These are phyloP conservation scores for Manacus vitellinus DNA, from an alignment of 2,113 vertebrate genomes.

Conservation along the genomic window DNA sequence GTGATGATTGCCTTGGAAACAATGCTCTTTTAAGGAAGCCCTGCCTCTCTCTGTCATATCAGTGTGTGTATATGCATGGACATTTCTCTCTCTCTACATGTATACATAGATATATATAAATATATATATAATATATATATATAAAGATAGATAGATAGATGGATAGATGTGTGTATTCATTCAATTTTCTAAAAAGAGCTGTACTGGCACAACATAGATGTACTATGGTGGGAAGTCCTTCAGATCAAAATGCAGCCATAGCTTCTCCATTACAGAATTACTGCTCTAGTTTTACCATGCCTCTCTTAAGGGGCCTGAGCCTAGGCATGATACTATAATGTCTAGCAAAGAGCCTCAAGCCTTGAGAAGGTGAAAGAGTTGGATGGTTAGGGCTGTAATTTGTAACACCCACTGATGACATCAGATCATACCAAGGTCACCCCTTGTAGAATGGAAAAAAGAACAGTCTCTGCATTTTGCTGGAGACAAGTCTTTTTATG, in stretches of 20 bases:
- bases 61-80: neutral
- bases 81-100: neutral
- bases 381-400: neutral
- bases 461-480: neutral
- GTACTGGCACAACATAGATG: neutral
- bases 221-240: neutral
- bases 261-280: neutral
- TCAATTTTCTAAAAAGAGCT: neutral
- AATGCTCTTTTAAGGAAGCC: neutral
- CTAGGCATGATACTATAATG: neutral
- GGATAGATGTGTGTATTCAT: neutral
- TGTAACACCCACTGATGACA: neutral
- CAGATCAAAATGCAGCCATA: neutral
- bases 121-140: neutral
- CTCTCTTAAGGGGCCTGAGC: neutral
- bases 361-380: neutral
- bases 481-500: neutral
- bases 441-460: neutral
- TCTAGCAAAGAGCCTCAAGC: neutral
- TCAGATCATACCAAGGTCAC: neutral
- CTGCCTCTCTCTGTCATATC: neutral
- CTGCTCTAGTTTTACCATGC: neutral
- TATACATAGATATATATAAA: neutral
- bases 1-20: neutral
- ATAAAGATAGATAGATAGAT: neutral